A percentile compares a stretch with the other conserved stretches of the same genome.
Evolutionary conservation across 1,140 invertebrate genomes (phyloP).

Genomic region (Solen grandis): DNA sequence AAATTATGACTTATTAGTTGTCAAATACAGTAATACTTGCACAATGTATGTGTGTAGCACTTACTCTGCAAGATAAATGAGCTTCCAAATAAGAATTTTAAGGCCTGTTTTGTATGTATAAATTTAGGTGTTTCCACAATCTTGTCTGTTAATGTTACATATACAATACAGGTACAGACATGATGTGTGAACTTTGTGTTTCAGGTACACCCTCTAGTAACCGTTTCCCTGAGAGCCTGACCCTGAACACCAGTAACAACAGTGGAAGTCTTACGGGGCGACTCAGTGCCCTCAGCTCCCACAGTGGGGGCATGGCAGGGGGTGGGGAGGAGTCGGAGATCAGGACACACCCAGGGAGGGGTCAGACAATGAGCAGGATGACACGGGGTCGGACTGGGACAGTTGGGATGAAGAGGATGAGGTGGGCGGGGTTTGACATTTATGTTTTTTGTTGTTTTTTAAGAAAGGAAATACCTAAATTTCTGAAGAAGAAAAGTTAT

Average conservation of each 20-base stretch:
- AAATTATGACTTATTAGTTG: too few relatives aligned
- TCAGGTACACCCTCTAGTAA: slow-evolving; percentile 39
- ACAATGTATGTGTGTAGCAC: too few relatives aligned
- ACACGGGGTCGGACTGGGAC: slow-evolving; percentile 68
- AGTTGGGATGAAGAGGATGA: slow-evolving; percentile 75
- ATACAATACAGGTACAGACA: too few relatives aligned
- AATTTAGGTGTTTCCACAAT: too few relatives aligned
- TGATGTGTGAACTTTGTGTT: too few relatives aligned
- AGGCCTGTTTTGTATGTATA: too few relatives aligned
- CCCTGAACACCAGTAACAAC: slow-evolving; percentile 70
- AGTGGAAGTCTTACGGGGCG: slow-evolving; percentile 65
- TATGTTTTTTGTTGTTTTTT: neutral
- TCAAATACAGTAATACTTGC: too few relatives aligned
- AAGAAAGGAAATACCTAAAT: neutral
- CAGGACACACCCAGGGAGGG: slow-evolving; percentile 17
- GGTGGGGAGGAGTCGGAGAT: slow-evolving; percentile 27
- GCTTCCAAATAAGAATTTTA: too few relatives aligned
- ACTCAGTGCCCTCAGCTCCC: slow-evolving; percentile 60
- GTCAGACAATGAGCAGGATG: slow-evolving; percentile 41
- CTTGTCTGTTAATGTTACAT: too few relatives aligned
- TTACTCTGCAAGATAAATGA: too few relatives aligned
- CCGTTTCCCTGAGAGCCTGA: slow-evolving; percentile 65
- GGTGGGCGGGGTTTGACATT: slow-evolving; percentile 42
- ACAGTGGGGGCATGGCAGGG: slow-evolving; percentile 45
- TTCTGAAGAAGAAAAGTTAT: neutral